A percentile compares a stretch with the other conserved stretches of the same genome.
These are phyloP conservation scores for Strix occidentalis DNA, from an alignment of 2,797 vertebrate species.

Conservation along the genomic window DNA sequence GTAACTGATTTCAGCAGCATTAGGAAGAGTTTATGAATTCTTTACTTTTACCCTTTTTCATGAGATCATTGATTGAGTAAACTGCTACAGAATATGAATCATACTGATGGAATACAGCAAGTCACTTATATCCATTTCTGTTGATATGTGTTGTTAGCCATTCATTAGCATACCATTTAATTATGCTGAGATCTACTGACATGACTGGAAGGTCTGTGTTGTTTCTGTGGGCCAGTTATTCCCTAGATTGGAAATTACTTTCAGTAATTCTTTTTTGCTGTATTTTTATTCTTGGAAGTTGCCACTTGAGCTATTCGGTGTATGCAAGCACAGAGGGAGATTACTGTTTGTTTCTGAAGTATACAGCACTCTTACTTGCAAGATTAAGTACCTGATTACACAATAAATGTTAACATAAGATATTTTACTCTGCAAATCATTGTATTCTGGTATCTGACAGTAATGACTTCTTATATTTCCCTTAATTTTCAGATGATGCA, in stretches of 20 bases:
- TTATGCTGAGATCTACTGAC: background rate
- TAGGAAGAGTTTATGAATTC: background rate
- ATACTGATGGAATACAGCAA: background rate
- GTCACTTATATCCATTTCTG: background rate
- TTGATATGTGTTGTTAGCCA: background rate
- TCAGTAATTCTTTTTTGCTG: background rate
- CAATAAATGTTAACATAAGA: slow-evolving; percentile 26
- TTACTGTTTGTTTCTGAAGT: slow-evolving; percentile 4
- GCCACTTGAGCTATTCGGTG: background rate
- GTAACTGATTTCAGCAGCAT: background rate
- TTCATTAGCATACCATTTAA: background rate
- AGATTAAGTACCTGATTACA: slow-evolving; percentile 46
- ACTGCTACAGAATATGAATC: background rate
- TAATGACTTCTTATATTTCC: background rate
- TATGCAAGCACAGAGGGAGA: background rate
- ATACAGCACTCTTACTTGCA: slow-evolving; percentile 27
- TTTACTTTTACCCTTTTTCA: background rate
- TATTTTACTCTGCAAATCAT: background rate
- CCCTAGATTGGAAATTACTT: background rate
- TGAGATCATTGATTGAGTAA: background rate
- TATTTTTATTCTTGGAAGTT: slow-evolving; percentile 12
- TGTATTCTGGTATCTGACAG: slow-evolving; percentile 1
- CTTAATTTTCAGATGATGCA: background rate
- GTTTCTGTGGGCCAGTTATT: background rate
- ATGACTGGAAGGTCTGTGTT: background rate